Conservation (phyloP, 2,888 invertebrate genomes). For the Meiosimyza platycephala region DNA sequence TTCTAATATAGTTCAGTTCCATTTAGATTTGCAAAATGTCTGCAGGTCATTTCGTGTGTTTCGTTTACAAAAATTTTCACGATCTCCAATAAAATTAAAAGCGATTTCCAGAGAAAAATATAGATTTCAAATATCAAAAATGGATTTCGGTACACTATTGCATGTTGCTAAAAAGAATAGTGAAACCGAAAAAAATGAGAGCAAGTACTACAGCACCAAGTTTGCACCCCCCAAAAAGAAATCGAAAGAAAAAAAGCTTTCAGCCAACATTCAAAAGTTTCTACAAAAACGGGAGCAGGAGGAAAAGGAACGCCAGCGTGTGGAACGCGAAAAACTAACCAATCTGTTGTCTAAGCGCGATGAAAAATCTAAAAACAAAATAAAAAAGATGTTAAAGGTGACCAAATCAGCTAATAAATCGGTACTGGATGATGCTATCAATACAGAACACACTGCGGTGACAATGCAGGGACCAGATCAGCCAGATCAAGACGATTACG, state of each 20-base stretch:
- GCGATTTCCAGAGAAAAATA: background rate
- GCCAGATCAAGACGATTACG: conserved; percentile 92
- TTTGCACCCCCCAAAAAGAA: conserved; percentile 87
- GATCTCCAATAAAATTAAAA: background rate
- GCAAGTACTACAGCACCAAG: conserved; percentile 79
- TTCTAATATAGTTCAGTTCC: too few species aligned
- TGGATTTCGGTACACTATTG: conserved; percentile 75
- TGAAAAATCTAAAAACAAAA: conserved; percentile 77
- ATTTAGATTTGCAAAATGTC: too few species aligned
- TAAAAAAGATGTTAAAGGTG: conserved; percentile 83
- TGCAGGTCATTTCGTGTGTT: too few species aligned
- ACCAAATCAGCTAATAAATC: conserved; percentile 92
- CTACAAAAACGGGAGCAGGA: conserved; percentile 85
- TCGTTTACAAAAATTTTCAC: background rate
- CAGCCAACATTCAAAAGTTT: conserved; percentile 85
- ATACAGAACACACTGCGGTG: conserved; percentile 80
- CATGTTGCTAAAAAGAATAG: conserved; percentile 74
- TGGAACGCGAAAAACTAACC: conserved; percentile 75
- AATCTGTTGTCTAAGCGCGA: conserved; percentile 76
- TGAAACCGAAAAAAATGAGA: conserved; percentile 62
- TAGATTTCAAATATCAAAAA: conserved; percentile 40
- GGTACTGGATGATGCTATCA: conserved; percentile 83
- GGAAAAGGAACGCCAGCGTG: conserved; percentile 74
- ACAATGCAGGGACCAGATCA: conserved; percentile 81
- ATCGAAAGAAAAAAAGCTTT: conserved; percentile 75